These are phyloP conservation scores for Reticulitermes lucifugus DNA, from an alignment of 2,888 invertebrate genomes.

Conservation along the genomic window DNA sequence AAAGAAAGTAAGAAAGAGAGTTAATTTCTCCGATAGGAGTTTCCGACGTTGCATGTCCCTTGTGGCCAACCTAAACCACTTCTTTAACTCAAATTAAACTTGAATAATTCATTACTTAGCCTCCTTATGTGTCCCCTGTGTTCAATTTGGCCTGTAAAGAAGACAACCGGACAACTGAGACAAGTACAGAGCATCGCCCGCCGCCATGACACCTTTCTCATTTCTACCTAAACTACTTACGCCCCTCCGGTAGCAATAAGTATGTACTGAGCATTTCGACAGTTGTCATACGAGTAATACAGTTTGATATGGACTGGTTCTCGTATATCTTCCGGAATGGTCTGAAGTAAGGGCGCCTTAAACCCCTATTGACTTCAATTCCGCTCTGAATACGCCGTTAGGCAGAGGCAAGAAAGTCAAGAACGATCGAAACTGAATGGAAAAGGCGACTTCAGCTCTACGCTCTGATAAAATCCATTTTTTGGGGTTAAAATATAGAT, in stretches of 20 bases:
- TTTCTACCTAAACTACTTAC: neutral
- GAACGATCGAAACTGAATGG: too few species aligned
- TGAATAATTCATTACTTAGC: conserved; percentile 44
- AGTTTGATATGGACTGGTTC: too few species aligned
- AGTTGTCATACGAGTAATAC: too few species aligned
- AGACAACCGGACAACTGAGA: conserved; percentile 9
- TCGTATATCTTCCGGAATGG: too few species aligned
- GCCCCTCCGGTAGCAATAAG: neutral
- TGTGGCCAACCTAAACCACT: conserved; percentile 17
- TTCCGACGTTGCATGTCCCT: conserved; percentile 8
- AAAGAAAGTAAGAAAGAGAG: neutral
- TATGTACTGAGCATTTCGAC: too few species aligned
- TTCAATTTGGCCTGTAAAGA: conserved; percentile 17
- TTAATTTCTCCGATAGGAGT: neutral
- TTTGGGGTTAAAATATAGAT: too few species aligned
- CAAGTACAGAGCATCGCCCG: neutral
- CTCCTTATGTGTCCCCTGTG: conserved; percentile 18
- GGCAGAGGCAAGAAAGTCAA: too few species aligned
- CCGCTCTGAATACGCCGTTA: too few species aligned
- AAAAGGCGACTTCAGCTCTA: too few species aligned
- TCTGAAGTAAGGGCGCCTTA: too few species aligned
- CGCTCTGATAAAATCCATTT: too few species aligned
- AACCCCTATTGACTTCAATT: too few species aligned
- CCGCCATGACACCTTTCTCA: neutral
- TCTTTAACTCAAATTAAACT: conserved; percentile 46